Percentiles rank a stretch among this genome's conserved stretches.
phyloP scores from a whole-genome alignment of 1,140 invertebrate genomes.

The Melipona quadrifasciata region DNA sequence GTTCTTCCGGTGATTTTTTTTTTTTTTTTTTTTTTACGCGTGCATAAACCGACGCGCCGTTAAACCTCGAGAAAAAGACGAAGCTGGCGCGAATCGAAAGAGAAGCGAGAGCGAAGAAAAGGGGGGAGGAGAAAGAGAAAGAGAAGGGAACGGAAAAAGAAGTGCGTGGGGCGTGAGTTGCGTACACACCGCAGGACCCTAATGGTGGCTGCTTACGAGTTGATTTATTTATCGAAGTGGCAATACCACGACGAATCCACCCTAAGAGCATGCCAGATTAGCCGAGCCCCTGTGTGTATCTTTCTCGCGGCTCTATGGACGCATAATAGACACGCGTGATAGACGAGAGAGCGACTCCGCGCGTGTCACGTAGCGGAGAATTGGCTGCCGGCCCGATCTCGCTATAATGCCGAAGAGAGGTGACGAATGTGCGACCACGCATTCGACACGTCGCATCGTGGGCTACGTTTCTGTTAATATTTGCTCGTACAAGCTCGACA shows the following conservation, averaged over 20 bases:
- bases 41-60: slow-evolving; percentile 41
- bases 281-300: slow-evolving; percentile 61
- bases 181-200: slow-evolving; percentile 68
- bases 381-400: not conserved
- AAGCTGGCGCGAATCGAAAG: slow-evolving; percentile 5
- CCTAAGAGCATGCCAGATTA: slow-evolving; percentile 69
- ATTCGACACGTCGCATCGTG: not conserved
- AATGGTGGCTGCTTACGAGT: slow-evolving; percentile 72
- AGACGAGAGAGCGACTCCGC: slow-evolving; percentile 57
- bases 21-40: too few species aligned
- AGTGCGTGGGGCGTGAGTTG: slow-evolving; percentile 54
- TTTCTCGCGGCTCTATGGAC: slow-evolving; percentile 68
- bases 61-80: slow-evolving; percentile 6
- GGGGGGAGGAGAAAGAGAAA: not conserved
- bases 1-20: slow-evolving; percentile 19
- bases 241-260: slow-evolving; percentile 70
- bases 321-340: slow-evolving; percentile 69
- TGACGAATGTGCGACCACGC: slow-evolving; percentile 29
- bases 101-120: not conserved
- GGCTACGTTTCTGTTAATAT: slow-evolving; percentile 36
- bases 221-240: slow-evolving; percentile 73
- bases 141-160: not conserved
- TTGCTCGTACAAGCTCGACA: slow-evolving; percentile 38
- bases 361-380: slow-evolving; percentile 25
- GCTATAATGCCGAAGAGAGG: slow-evolving; percentile 3